A percentile compares a stretch with the other conserved stretches of the same genome.
These are phyloP conservation scores for Protobothrops flavoviridis DNA, from an alignment of 2,113 vertebrate genomes.

Conservation along the genomic window DNA sequence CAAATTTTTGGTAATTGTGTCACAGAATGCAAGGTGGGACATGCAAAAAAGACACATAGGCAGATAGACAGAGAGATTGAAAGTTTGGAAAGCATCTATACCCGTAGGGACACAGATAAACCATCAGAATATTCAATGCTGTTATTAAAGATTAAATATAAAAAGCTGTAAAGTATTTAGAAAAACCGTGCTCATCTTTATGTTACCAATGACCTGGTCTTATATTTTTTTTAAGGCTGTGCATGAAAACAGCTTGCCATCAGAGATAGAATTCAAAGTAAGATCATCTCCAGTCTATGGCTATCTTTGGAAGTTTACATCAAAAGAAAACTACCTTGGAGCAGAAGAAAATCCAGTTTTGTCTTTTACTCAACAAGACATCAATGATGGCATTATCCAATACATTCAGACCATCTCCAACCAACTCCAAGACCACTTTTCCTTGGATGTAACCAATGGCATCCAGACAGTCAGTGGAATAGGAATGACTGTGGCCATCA, in stretches of 20 bases:
- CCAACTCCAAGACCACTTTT: constrained; percentile 73
- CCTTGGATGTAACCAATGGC: constrained; percentile 78
- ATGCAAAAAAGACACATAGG: not conserved
- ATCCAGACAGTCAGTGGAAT: constrained; percentile 72
- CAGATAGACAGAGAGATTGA: not conserved
- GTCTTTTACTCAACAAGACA: constrained; percentile 82
- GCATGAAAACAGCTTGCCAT: constrained; percentile 79
- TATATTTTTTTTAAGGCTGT: constrained; percentile 75
- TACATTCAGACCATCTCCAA: constrained; percentile 77
- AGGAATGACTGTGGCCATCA: constrained; percentile 76
- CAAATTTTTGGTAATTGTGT: not conserved
- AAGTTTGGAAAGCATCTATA: not conserved
- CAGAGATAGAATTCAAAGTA: constrained; percentile 79
- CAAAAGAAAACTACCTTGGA: constrained; percentile 64
- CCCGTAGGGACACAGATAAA: not conserved
- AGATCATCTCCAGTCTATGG: constrained; percentile 73
- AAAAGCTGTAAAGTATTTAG: not conserved
- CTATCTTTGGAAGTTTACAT: constrained; percentile 74
- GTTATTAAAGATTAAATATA: not conserved
- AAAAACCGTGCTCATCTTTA: not conserved
- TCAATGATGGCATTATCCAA: constrained; percentile 78
- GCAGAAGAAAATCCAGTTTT: constrained; percentile 66
- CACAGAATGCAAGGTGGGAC: not conserved
- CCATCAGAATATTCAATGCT: not conserved
- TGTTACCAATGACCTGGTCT: constrained; percentile 17